Conservation (phyloP, 2,113 vertebrate species). For the Calonectris borealis region DNA sequence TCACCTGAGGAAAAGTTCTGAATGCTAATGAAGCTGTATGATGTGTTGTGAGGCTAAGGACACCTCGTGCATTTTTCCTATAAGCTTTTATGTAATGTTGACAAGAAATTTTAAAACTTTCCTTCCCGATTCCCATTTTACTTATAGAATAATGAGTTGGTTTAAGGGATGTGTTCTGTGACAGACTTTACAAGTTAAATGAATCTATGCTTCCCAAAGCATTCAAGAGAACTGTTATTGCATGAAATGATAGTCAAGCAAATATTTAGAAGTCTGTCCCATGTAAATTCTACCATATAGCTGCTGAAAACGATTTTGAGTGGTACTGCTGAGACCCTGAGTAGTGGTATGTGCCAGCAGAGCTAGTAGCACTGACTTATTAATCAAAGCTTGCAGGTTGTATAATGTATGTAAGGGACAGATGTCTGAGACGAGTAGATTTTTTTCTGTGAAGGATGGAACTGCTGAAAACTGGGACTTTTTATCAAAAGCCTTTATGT, state of each 20-base stretch:
- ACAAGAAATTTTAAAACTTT: neutral
- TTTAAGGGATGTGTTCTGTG: neutral
- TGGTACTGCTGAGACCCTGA: neutral
- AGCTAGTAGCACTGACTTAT: neutral
- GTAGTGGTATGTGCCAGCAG: neutral
- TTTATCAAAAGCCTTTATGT: neutral
- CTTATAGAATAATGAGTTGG: neutral
- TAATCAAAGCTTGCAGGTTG: neutral
- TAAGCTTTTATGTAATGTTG: neutral
- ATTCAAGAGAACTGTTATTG: neutral
- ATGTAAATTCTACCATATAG: neutral
- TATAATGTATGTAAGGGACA: neutral
- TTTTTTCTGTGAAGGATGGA: neutral
- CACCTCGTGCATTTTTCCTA: neutral
- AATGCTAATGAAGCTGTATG: neutral
- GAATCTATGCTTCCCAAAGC: neutral
- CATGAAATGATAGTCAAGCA: neutral
- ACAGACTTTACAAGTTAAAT: neutral
- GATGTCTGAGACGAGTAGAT: neutral
- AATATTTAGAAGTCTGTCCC: neutral
- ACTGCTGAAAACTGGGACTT: neutral
- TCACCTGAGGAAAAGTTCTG: neutral
- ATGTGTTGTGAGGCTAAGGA: neutral
- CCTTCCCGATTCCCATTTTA: neutral
- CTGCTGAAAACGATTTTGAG: neutral